Conservation (phyloP, 2,797 vertebrate species). For the Melanotaenia maccullochi region DNA sequence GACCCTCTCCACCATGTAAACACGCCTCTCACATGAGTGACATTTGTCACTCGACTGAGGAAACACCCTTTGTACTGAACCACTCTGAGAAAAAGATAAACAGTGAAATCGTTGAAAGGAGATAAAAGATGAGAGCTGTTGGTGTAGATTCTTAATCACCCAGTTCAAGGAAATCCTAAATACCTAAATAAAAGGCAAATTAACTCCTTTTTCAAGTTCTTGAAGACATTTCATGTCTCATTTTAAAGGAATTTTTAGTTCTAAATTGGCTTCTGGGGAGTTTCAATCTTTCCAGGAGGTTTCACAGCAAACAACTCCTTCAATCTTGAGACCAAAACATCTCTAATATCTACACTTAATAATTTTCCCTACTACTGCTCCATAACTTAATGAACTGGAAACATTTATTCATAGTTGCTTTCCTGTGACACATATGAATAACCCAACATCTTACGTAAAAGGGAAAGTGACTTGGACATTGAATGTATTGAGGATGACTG, state of each 20-base stretch:
- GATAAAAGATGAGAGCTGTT: not conserved
- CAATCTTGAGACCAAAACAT: not conserved
- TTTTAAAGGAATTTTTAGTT: not conserved
- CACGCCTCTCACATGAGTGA: constrained; percentile 90
- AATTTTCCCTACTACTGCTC: too few species aligned
- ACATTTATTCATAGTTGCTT: too few species aligned
- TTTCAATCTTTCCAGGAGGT: not conserved
- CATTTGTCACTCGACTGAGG: constrained; percentile 89
- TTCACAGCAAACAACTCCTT: not conserved
- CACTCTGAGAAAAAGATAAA: constrained; percentile 76
- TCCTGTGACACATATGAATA: too few species aligned
- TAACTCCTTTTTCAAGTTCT: not conserved
- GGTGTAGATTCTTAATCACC: too few species aligned
- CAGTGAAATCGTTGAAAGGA: not conserved
- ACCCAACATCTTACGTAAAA: too few species aligned
- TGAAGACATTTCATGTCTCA: not conserved
- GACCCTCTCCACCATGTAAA: constrained; percentile 94
- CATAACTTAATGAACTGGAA: too few species aligned
- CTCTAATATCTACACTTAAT: not conserved
- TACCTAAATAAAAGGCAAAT: too few species aligned
- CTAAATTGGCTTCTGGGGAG: not conserved
- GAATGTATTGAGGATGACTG: too few species aligned
- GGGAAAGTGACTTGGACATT: too few species aligned
- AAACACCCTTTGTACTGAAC: constrained; percentile 84
- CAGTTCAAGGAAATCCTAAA: too few species aligned